phyloP scores from a whole-genome alignment of 2,888 invertebrate genomes.

The Furcula furcula region DNA sequence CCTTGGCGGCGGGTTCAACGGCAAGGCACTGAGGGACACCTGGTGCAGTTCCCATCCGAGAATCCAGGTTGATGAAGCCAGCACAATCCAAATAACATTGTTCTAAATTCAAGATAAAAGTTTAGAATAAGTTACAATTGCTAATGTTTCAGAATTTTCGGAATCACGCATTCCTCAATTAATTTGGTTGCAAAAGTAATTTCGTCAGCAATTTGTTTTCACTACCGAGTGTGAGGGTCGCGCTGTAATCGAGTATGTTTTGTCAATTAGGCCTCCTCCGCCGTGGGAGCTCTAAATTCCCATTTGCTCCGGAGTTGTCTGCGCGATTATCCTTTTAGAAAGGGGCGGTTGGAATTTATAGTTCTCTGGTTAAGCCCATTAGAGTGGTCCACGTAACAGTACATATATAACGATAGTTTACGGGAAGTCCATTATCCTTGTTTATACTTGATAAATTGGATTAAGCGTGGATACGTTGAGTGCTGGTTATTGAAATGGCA shows the following conservation, averaged over 20 bases:
- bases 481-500: slow-evolving; percentile 1
- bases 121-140: too few species aligned
- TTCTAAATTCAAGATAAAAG: too few species aligned
- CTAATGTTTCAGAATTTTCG: too few species aligned
- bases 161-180: slow-evolving; percentile 29
- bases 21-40: too few species aligned
- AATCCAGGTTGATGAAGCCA: too few species aligned
- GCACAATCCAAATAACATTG: too few species aligned
- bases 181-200: slow-evolving; percentile 41
- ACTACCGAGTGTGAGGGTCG: slow-evolving; percentile 32
- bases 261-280: slow-evolving; percentile 65
- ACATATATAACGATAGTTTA: slow-evolving; percentile 32
- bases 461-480: slow-evolving; percentile 10
- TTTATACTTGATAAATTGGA: slow-evolving; percentile 18
- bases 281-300: slow-evolving; percentile 64
- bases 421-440: slow-evolving; percentile 13
- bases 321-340: slow-evolving; percentile 72
- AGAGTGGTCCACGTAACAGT: slow-evolving; percentile 47
- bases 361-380: slow-evolving; percentile 68
- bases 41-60: too few species aligned
- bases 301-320: slow-evolving; percentile 63
- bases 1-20: too few species aligned
- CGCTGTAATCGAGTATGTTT: slow-evolving; percentile 60
- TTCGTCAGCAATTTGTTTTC: slow-evolving; percentile 41
- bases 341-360: slow-evolving; percentile 66